A percentile compares a stretch with the other conserved stretches of the same genome.
Evolutionary conservation across 2,797 vertebrate genomes (phyloP).

Genomic region (Ataeniobius toweri): DNA sequence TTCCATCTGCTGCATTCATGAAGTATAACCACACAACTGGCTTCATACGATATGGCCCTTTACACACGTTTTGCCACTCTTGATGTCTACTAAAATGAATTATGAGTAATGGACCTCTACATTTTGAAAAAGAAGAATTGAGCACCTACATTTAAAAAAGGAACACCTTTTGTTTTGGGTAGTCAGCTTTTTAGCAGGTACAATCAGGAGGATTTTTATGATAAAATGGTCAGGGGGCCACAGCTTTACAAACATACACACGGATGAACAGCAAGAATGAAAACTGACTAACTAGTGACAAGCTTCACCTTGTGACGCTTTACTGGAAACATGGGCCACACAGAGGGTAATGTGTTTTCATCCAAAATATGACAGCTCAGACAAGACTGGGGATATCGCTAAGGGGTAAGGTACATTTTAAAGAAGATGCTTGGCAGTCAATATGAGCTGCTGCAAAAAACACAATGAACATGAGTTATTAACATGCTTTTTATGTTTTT

Average conservation of each 20-base stretch:
- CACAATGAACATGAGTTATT: not conserved
- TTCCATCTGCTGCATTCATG: not conserved
- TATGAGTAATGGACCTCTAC: too few species aligned
- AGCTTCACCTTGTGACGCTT: slow-evolving; percentile 19
- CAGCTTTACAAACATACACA: not conserved
- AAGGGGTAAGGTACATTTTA: slow-evolving; percentile 8
- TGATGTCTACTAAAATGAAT: not conserved
- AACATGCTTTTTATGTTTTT: not conserved
- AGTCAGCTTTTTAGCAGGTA: not conserved
- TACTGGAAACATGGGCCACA: slow-evolving; percentile 17
- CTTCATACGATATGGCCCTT: not conserved
- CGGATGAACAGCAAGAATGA: not conserved
- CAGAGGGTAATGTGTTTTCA: slow-evolving; percentile 28
- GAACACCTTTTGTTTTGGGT: not conserved
- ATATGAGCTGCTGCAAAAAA: slow-evolving; percentile 3
- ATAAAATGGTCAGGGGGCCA: not conserved
- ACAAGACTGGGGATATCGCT: slow-evolving; percentile 5
- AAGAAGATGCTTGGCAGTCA: slow-evolving; percentile 9
- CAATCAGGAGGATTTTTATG: not conserved
- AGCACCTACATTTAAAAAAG: not conserved
- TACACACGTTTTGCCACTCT: not conserved
- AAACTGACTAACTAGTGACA: not conserved
- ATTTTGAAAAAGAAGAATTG: not conserved
- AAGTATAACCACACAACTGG: not conserved
- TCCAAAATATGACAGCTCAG: slow-evolving; percentile 32